phyloP scores from a whole-genome alignment of 2,888 invertebrate species.

The Macrosoma leucophasiata region DNA sequence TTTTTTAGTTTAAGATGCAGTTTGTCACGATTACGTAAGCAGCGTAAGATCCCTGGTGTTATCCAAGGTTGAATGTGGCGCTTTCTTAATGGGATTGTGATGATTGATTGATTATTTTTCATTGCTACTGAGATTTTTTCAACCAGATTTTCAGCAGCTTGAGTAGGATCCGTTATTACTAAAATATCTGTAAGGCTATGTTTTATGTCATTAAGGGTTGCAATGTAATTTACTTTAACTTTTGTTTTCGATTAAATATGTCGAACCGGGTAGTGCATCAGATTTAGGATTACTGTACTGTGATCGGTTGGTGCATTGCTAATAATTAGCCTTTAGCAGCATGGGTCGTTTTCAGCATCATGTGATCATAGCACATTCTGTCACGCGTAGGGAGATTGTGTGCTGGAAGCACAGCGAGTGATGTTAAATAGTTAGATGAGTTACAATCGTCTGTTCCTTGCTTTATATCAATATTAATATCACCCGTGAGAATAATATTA shows the following conservation, averaged over 20 bases:
- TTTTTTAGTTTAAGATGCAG: conserved; percentile 2
- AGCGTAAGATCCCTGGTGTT: background rate
- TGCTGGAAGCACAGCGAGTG: conserved; percentile 15
- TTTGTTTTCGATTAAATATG: conserved; percentile 2
- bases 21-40: background rate
- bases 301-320: background rate
- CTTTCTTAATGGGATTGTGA: background rate
- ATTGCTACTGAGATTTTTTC: background rate
- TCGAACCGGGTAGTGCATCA: background rate
- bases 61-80: background rate
- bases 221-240: background rate
- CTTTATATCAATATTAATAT: conserved; percentile 17
- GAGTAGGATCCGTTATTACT: background rate
- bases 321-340: conserved; percentile 1
- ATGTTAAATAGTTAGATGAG: conserved; percentile 13
- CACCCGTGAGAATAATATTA: no score
- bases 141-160: background rate
- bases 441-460: conserved; percentile 9
- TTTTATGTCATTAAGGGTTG: background rate
- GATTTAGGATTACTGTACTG: background rate
- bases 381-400: conserved; percentile 19
- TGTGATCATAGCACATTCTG: conserved; percentile 5
- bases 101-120: background rate
- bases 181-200: background rate
- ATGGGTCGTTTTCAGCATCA: conserved; percentile 3